Evolutionary conservation across 2,888 invertebrate genomes (phyloP).

Genomic region (Drosophila hamatofila): DNA sequence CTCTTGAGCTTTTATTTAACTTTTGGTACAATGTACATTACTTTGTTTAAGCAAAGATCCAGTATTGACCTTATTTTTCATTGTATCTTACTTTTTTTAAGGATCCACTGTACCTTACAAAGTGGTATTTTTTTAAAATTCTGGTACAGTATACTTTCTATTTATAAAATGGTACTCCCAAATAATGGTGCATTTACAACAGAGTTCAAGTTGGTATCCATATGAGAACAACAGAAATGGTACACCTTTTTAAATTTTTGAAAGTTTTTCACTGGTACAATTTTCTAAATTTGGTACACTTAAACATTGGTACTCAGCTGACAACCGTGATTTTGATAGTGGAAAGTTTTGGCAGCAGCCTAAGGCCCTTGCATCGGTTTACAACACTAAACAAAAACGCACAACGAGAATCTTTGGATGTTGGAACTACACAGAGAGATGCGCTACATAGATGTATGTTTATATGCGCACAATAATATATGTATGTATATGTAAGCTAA

Average conservation of each 20-base stretch:
- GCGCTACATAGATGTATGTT: slow-evolving; percentile 27
- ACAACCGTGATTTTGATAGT: slow-evolving; percentile 22
- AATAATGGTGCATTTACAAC: too few relatives aligned
- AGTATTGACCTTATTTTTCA: too few relatives aligned
- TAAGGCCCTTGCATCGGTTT: slow-evolving; percentile 47
- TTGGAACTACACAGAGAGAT: slow-evolving; percentile 63
- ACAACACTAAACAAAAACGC: slow-evolving; percentile 58
- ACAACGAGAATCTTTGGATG: slow-evolving; percentile 79
- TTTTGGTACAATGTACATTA: too few relatives aligned
- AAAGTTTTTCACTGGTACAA: neutral
- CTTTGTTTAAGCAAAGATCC: too few relatives aligned
- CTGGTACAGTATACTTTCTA: neutral
- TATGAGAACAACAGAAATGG: too few relatives aligned
- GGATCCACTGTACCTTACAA: too few relatives aligned
- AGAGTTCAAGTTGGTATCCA: too few relatives aligned
- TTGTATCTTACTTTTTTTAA: too few relatives aligned
- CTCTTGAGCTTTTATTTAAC: too few relatives aligned
- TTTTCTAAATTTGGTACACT: neutral
- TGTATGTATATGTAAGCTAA: slow-evolving; percentile 29
- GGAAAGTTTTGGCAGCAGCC: slow-evolving; percentile 44
- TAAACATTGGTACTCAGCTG: neutral
- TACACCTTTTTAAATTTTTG: too few relatives aligned
- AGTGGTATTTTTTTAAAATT: neutral
- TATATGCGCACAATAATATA: slow-evolving; percentile 20
- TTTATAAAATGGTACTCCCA: too few relatives aligned